phyloP scores from a whole-genome alignment of 1,140 invertebrate genomes.

The Drosophila oshimai region DNA sequence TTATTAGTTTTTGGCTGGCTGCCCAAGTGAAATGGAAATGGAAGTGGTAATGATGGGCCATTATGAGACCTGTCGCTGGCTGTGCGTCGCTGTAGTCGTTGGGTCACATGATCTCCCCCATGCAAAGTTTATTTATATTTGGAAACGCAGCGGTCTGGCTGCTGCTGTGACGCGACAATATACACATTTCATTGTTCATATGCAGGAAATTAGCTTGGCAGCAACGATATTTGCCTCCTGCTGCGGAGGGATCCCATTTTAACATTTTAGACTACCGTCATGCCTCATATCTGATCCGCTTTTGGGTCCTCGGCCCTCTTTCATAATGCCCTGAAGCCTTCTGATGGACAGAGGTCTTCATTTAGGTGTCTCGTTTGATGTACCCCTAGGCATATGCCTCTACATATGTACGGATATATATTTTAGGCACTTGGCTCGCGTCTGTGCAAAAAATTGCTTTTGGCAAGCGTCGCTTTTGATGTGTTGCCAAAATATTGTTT shows the following conservation, averaged over 20 bases:
- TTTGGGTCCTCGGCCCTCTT: slow-evolving; percentile 20
- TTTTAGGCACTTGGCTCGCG: slow-evolving; percentile 47
- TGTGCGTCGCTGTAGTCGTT: not conserved
- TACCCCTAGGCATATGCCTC: slow-evolving; percentile 1
- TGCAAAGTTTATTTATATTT: slow-evolving; percentile 80
- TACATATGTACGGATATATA: slow-evolving; percentile 27
- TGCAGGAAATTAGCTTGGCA: slow-evolving; percentile 60
- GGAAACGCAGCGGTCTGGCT: slow-evolving; percentile 45
- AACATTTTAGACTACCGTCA: slow-evolving; percentile 37
- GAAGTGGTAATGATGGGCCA: slow-evolving; percentile 43
- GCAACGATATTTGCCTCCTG: slow-evolving; percentile 27
- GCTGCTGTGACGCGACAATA: slow-evolving; percentile 22
- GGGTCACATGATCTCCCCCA: slow-evolving; percentile 76
- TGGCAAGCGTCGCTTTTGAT: slow-evolving; percentile 73
- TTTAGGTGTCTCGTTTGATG: slow-evolving; percentile 52
- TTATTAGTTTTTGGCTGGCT: slow-evolving; percentile 24
- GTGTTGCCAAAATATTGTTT: slow-evolving; percentile 77
- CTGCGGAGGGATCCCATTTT: slow-evolving; percentile 26
- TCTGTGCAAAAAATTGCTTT: slow-evolving; percentile 67
- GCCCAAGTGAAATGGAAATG: slow-evolving; percentile 47
- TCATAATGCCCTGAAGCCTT: slow-evolving; percentile 35
- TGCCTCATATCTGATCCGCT: slow-evolving; percentile 56
- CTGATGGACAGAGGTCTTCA: slow-evolving; percentile 61
- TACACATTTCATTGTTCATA: slow-evolving; percentile 41
- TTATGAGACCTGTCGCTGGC: slow-evolving; percentile 38